Conservation (phyloP, 2,888 invertebrate species). For the Nebria salina region DNA sequence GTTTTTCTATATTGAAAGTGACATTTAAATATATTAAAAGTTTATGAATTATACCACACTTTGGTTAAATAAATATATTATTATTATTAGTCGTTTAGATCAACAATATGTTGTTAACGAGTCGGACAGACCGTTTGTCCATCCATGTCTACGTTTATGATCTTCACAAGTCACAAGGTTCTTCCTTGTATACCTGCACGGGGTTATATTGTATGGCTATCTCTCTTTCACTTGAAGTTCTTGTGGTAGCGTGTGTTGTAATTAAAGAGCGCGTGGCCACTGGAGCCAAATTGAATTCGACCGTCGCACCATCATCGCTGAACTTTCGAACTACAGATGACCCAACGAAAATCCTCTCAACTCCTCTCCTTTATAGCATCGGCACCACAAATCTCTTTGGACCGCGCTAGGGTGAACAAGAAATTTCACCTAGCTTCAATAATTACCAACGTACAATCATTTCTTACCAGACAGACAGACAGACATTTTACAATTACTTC, state of each 20-base stretch:
- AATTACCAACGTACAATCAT: background rate
- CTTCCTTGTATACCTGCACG: background rate
- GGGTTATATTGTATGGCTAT: background rate
- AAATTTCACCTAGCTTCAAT: background rate
- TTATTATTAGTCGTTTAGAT: too few relatives aligned
- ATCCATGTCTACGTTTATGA: background rate
- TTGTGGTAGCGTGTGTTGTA: slow-evolving; percentile 9
- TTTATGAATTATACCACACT: too few relatives aligned
- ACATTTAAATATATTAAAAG: too few relatives aligned
- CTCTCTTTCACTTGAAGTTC: background rate
- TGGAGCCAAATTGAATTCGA: slow-evolving; percentile 20
- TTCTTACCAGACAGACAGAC: background rate
- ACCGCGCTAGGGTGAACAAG: background rate
- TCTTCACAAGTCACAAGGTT: background rate
- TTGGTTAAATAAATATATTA: too few relatives aligned
- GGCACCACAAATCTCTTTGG: background rate
- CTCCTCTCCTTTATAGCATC: background rate
- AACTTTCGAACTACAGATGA: slow-evolving; percentile 12
- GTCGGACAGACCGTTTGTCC: too few relatives aligned
- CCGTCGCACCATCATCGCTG: slow-evolving; percentile 16
- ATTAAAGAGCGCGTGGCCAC: slow-evolving; percentile 21
- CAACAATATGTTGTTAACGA: too few relatives aligned
- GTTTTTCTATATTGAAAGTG: too few relatives aligned
- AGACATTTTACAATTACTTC: background rate
- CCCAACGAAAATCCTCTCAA: background rate